A percentile compares a stretch with the other conserved stretches of the same genome.
Evolutionary conservation across 2,888 invertebrate genomes (phyloP).

Genomic region (Leucoma salicis): DNA sequence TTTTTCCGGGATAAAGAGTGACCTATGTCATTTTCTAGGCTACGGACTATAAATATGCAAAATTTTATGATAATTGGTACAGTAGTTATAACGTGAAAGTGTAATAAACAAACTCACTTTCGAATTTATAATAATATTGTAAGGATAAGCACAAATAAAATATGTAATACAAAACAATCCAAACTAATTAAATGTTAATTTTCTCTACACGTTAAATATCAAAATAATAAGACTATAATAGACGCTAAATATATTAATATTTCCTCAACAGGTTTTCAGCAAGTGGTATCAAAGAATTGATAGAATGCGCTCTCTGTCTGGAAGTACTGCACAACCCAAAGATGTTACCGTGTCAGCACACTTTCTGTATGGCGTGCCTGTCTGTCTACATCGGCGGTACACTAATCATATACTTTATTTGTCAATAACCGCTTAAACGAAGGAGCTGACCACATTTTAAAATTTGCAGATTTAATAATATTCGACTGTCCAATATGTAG

Average conservation of each 20-base stretch:
- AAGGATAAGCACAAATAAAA: no score
- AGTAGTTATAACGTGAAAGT: no score
- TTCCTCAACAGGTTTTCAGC: constrained; percentile 49
- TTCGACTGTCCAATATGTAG: constrained; percentile 84
- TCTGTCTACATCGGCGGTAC: constrained; percentile 67
- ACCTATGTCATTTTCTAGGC: no score
- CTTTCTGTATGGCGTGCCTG: constrained; percentile 84
- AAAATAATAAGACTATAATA: no score
- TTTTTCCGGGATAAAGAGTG: no score
- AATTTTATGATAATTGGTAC: no score
- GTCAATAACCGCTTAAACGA: constrained; percentile 2
- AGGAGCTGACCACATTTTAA: constrained; percentile 3
- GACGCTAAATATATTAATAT: not conserved
- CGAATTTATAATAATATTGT: no score
- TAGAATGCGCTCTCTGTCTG: constrained; percentile 83
- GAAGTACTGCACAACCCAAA: constrained; percentile 80
- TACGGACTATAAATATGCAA: no score
- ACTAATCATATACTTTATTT: constrained; percentile 6
- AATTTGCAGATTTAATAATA: constrained; percentile 56
- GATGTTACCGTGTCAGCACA: constrained; percentile 86
- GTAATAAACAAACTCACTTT: no score
- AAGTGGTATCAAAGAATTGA: constrained; percentile 80
- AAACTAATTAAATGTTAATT: no score
- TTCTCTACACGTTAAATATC: no score
- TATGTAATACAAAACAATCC: no score